Evolutionary conservation across 2,888 invertebrate genomes (phyloP).

Genomic region (Onchidella celtica): DNA sequence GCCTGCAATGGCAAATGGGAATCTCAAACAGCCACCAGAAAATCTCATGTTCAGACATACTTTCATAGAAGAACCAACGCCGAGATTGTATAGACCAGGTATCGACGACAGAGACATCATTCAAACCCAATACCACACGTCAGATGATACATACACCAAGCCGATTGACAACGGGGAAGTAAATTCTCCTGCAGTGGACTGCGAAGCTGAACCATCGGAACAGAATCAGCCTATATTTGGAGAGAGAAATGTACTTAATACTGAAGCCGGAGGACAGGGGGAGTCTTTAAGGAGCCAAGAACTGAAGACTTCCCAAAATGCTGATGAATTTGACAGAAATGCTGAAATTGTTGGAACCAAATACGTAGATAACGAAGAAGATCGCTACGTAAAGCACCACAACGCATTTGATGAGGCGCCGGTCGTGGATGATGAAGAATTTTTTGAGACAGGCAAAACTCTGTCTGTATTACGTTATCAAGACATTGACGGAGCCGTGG

Average conservation of each 20-base stretch:
- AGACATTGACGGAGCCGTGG: background rate
- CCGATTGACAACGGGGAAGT: background rate
- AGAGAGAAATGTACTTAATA: background rate
- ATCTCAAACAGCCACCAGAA: background rate
- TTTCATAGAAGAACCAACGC: slow-evolving; percentile 15
- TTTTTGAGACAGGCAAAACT: background rate
- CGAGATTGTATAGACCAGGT: background rate
- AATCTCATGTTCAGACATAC: background rate
- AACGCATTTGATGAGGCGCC: slow-evolving; percentile 34
- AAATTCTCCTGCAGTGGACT: background rate
- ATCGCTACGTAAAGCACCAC: slow-evolving; percentile 33
- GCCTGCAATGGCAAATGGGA: background rate
- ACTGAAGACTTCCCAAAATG: background rate
- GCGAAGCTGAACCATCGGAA: background rate
- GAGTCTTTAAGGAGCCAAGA: too few relatives aligned
- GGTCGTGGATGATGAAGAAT: background rate
- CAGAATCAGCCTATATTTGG: background rate
- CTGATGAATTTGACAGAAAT: slow-evolving; percentile 10
- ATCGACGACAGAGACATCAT: background rate
- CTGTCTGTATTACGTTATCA: slow-evolving; percentile 29
- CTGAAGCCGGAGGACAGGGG: background rate
- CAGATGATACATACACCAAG: too few relatives aligned
- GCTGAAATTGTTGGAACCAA: slow-evolving; percentile 30
- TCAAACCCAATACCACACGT: background rate
- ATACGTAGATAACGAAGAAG: slow-evolving; percentile 31